Base-by-base conservation (phyloP, 2,888 invertebrate genomes). In the Coenonympha glycerion region DNA sequence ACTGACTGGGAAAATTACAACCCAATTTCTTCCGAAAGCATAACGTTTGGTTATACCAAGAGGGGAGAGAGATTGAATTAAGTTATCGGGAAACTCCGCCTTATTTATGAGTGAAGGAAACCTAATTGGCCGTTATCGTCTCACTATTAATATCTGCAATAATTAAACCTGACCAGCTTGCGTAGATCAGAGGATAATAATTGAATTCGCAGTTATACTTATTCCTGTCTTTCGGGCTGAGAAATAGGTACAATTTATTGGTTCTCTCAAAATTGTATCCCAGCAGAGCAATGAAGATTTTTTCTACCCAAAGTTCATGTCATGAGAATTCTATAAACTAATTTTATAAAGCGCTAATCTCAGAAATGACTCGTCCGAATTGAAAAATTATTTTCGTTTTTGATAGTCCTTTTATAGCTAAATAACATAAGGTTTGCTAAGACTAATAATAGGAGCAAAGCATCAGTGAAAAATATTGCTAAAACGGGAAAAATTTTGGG, bases 31-130 rank as follows among this genome's bases (percentile, higher is more conserved):
- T 64, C 63, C 60, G 61, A 58, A 59, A 73, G 66, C 76, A 72
- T 78, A 79, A 74, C 75, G 73, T 69, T 46, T 45, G 37, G 49
- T 30, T 31, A 36, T 67, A 73, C 76, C 77, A 81, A 69, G 76
- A 75, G 78, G 84, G 82, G 79, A 74, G 69, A 60, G 67, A 76
- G 77, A 83, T 83, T 77, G 79, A 83, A 84, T 84, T 83, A 84
- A 79, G 73, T 78, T 79, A 83, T 83, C 76, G 74, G 62, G 64
- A 67, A 59, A 63, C 62, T 60, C 60, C 52, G 59, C 62, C 67
- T 76, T 76, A 82, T 83, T 80, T 80, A 83, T 81, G 74, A 70
- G 62, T 22, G 28, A 33, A 66, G 73, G 72, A 72, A 76, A 76
- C 71, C 68, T 71, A 69, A 69, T 72, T 68, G 57, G 53, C 60